These are phyloP conservation scores for Hypomecis punctinalis DNA, from an alignment of 2,888 invertebrate genomes.

Conservation along the genomic window DNA sequence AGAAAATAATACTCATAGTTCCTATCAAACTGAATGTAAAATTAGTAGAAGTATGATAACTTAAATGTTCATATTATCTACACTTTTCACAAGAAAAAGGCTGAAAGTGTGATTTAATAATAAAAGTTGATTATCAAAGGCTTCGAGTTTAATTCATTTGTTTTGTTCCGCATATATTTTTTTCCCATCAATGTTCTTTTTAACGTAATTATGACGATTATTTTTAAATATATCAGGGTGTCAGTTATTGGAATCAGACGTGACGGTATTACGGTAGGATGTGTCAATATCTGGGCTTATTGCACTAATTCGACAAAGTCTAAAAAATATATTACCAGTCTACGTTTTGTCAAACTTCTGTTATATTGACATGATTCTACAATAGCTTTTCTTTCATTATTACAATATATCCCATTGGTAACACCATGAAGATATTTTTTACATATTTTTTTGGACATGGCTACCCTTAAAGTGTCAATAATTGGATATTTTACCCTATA, in stretches of 20 bases:
- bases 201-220: background rate
- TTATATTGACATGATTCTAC: conserved; percentile 3
- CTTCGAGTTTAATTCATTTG: conserved; percentile 3
- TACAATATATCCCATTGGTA: background rate
- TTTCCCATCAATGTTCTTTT: background rate
- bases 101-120: conserved; percentile 3
- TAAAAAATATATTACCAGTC: background rate
- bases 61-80: no score
- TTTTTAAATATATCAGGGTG: conserved; percentile 3
- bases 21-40: conserved; percentile 1
- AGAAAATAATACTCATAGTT: background rate
- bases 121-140: conserved; percentile 3
- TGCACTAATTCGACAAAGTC: background rate
- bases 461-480: conserved; percentile 9
- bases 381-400: background rate
- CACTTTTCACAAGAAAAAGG: background rate
- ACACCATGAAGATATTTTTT: background rate
- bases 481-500: conserved; percentile 6
- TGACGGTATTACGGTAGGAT: conserved; percentile 2
- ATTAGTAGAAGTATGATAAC: background rate
- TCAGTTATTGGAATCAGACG: conserved; percentile 1
- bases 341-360: conserved; percentile 1
- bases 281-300: conserved; percentile 5
- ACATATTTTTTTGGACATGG: background rate
- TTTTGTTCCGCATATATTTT: conserved; percentile 4